These are phyloP conservation scores for Drosophila nr. perissopoda DNA, from an alignment of 2,888 invertebrate species.

Conservation along the genomic window DNA sequence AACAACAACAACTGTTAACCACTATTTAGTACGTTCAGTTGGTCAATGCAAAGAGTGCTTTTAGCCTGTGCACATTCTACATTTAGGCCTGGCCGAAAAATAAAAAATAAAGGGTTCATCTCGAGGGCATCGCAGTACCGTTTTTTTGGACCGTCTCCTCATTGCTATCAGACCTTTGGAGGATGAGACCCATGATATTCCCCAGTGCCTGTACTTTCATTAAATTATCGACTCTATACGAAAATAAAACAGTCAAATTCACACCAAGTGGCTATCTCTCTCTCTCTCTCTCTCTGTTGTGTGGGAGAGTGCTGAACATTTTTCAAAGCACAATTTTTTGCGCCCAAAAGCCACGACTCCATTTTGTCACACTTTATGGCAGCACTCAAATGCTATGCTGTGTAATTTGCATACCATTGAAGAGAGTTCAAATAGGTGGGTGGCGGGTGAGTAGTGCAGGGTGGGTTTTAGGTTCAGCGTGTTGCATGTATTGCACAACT, in stretches of 20 bases:
- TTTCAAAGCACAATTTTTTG: conserved; percentile 61
- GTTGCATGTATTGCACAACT: conserved; percentile 35
- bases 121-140: conserved; percentile 4
- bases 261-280: conserved; percentile 3
- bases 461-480: not conserved
- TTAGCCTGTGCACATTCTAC: conserved; percentile 32
- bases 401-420: conserved; percentile 58
- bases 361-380: conserved; percentile 66
- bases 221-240: conserved; percentile 68
- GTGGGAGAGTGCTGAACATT: conserved; percentile 27
- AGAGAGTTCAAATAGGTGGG: conserved; percentile 12
- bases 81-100: conserved; percentile 25
- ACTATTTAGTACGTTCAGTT: conserved; percentile 48
- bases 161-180: conserved; percentile 30
- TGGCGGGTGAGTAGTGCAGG: not conserved
- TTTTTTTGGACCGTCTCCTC: not conserved
- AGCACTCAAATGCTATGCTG: conserved; percentile 51
- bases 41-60: conserved; percentile 54
- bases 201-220: conserved; percentile 44
- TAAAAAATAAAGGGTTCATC: conserved; percentile 31
- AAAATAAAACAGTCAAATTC: conserved; percentile 61
- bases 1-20: conserved; percentile 47
- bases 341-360: conserved; percentile 50
- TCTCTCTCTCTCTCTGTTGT: conserved; percentile 1
- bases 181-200: conserved; percentile 16